Evolutionary conservation across 1,140 invertebrate genomes (phyloP), one percentile per base, ranked within the genome.

Genomic region (Trachymyrmex septentrionalis): DNA sequence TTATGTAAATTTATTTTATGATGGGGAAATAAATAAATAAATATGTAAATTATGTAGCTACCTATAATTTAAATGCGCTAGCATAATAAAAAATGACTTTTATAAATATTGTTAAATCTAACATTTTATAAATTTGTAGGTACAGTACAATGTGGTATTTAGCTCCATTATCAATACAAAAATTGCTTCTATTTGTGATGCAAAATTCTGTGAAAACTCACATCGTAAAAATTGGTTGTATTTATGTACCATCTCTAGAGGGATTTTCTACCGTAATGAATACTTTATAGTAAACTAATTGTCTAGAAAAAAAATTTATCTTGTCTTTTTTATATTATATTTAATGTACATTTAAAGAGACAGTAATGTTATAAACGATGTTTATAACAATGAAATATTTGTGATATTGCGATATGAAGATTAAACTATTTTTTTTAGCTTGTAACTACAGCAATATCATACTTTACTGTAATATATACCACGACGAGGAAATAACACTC

Each of bases 201-300:
- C 61, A 88, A 30, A 77, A 69, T 81, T 78, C 63, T 82, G 0
- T 66, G 0, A 86, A 21, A n/a, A 16, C 38, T 2, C 61, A 73
- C n/a, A 12, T 0, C 14, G 3, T 88, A 5, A 85, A 63, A 1
- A 48, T 85, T 27, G 85, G 73, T 14, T 21, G 63, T 53, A 3
- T 90, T 12, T 87, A 64, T 24, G 21, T 50, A 21, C 0, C 87
- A 6, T 88, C 87, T 1, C 30, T 91, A 48, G 76, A 85, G 61
- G 78, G 69, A n/a, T 91, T 89, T 61, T 59, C 85, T 16, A 34
- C 38, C 27, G 89, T 92, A 90, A 24, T 55, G n/a, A 14, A 75
- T 27, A 48, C n/a, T 63, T 77, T 12, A 59, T 9, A 75, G 0
- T 63, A 19, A 61, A 27, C 1, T 27, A 27, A 44, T 44, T 48